Evolutionary conservation across 2,797 vertebrate genomes (phyloP).

Genomic region (Smutsia temminckii): DNA sequence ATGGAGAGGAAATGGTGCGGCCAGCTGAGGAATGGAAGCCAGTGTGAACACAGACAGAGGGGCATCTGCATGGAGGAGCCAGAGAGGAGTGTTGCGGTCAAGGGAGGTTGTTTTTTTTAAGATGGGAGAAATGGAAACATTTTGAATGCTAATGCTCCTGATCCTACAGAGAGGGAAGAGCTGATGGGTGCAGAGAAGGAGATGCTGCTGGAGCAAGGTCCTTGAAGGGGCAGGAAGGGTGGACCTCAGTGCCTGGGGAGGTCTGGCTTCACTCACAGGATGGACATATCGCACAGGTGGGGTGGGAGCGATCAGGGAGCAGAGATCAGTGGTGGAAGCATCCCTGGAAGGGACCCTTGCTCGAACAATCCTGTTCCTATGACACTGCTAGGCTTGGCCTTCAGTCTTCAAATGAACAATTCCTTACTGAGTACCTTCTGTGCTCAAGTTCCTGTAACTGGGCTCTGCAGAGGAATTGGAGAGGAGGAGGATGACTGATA

Average conservation of each 20-base stretch:
- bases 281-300: neutral
- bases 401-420: neutral
- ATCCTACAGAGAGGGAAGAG: neutral
- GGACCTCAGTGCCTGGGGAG: rapidly evolving
- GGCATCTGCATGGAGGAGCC: rapidly evolving
- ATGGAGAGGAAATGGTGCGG: neutral
- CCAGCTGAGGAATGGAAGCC: neutral
- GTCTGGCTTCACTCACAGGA: neutral
- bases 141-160: neutral
- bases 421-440: neutral
- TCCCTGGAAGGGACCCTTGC: neutral
- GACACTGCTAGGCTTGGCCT: neutral
- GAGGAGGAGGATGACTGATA: neutral
- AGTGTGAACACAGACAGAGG: neutral
- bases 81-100: neutral
- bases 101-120: neutral
- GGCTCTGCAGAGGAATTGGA: neutral
- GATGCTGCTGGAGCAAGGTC: rapidly evolving
- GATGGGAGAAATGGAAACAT: neutral
- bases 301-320: neutral
- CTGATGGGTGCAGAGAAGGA: neutral
- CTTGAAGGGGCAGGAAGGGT: neutral
- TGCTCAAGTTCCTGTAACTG: neutral
- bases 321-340: neutral
- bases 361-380: neutral